Evolutionary conservation across 2,888 invertebrate genomes (phyloP), one percentile per base, ranked within the genome.

Genomic region (Imbricaverruca yamaguchii): DNA sequence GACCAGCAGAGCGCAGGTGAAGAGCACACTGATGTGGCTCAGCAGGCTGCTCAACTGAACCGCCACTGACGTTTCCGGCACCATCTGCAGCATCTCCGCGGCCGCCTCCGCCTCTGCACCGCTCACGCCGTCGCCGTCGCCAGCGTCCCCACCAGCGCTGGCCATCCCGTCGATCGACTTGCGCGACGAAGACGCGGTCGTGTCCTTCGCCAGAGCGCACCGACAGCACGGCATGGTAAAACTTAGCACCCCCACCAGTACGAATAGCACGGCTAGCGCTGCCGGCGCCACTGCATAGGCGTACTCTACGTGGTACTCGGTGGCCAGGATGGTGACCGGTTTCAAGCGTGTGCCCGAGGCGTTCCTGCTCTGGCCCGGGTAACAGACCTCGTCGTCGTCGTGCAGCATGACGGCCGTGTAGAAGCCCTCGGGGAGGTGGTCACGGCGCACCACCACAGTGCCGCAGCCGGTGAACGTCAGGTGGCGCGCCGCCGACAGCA

Each of bases 401-500:
- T 74, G 74, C 74, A 74, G 1, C 74, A 74, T 18, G 21, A 55
- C 21, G 9, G 74, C 18, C 21, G 21, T 10, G 74, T 23, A 74
- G 74, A 74, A 74, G 21, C 74, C 74, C 2, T 55, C 74, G 18
- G 21, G 53, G 21, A 55, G 11, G 18, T 74, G 15, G 53, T 74
- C 74, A 23, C 74, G 74, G 21, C 21, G 53, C 53, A 74, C 74
- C 55, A 74, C 55, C 1, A 18, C 21, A 2, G 74, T 10, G 18
- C 53, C 74, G 74, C 74, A 74, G 53, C 21, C 74, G 53, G 74
- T 74, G 55, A 74, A 74, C 21, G 74, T 74, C 15, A 74, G 74
- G 21, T 55, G 55, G 10, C 74, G 74, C 6, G 55, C 74, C 9
- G 21, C 74, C 13, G 74, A 53, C 53, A 74, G 55, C 53, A 74